Evolutionary conservation across 2,797 vertebrate genomes (phyloP).

Genomic region (Echeneis naucrates): DNA sequence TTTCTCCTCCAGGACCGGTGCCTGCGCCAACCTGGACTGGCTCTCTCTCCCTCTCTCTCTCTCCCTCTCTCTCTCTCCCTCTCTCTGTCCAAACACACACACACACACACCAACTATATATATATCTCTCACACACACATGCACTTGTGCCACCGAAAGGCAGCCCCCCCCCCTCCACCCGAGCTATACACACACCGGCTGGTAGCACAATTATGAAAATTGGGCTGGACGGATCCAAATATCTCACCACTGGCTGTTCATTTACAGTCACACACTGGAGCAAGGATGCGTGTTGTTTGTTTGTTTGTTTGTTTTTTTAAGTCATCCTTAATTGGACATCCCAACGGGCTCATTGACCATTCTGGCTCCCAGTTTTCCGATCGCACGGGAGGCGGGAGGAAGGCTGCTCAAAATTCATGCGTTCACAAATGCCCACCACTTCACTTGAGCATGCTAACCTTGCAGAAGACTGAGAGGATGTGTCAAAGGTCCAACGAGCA

Average conservation of each 20-base stretch:
- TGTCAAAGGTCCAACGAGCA: neutral
- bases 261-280: neutral
- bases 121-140: no score
- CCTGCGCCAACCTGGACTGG: constrained; percentile 68
- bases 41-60: constrained; percentile 30
- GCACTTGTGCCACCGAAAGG: constrained; percentile 46
- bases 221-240: constrained; percentile 49
- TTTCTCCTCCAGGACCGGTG: constrained; percentile 71
- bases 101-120: no score
- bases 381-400: neutral
- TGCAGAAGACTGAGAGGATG: neutral
- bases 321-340: neutral
- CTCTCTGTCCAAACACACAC: constrained; percentile 12
- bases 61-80: neutral
- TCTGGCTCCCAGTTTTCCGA: neutral
- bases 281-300: neutral
- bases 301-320: neutral
- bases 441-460: constrained; percentile 2
- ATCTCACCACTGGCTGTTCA: constrained; percentile 18
- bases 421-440: constrained; percentile 2
- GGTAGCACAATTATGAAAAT: constrained; percentile 52
- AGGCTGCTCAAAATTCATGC: neutral
- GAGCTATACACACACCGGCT: constrained; percentile 77
- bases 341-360: neutral
- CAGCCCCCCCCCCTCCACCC: constrained; percentile 85